phyloP scores from a whole-genome alignment of 2,888 invertebrate species.

The Ectemnius cavifrons region DNA sequence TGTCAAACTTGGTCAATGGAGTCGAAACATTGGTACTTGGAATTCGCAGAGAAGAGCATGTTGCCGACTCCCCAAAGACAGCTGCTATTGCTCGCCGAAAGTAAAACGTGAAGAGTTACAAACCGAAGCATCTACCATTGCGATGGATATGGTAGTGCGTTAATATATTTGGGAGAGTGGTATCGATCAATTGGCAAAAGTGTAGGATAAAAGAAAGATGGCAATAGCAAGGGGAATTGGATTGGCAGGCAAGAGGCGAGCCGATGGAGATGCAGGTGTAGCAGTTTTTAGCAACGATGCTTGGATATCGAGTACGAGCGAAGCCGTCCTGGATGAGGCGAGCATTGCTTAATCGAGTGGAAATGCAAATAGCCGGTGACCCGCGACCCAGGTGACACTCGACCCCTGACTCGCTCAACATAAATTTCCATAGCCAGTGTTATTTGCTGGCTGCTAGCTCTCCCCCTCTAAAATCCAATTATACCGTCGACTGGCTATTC shows the following conservation, averaged over 20 bases:
- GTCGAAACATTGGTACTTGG: too few relatives aligned
- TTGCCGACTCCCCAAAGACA: too few relatives aligned
- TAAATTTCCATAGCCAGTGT: conserved; percentile 73
- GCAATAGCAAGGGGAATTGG: neutral
- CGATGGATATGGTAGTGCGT: too few relatives aligned
- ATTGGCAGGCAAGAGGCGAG: neutral
- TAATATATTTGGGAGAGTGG: too few relatives aligned
- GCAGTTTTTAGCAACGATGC: conserved; percentile 26
- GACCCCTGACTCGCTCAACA: conserved; percentile 70
- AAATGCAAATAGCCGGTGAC: conserved; percentile 71
- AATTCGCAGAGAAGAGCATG: too few relatives aligned
- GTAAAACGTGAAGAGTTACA: too few relatives aligned
- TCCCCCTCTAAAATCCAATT: conserved; percentile 50
- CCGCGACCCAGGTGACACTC: conserved; percentile 69
- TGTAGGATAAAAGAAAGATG: neutral
- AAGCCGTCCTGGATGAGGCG: conserved; percentile 36
- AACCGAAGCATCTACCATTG: too few relatives aligned
- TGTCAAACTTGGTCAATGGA: too few relatives aligned
- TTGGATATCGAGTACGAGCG: conserved; percentile 29
- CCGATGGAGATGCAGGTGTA: conserved; percentile 6
- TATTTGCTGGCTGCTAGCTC: conserved; percentile 54
- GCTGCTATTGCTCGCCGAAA: too few relatives aligned
- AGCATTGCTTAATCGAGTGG: conserved; percentile 62
- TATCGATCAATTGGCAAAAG: neutral
- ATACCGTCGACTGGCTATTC: conserved; percentile 52